phyloP scores from a whole-genome alignment of 1,140 invertebrate species.

The Drosophila nasuta region DNA sequence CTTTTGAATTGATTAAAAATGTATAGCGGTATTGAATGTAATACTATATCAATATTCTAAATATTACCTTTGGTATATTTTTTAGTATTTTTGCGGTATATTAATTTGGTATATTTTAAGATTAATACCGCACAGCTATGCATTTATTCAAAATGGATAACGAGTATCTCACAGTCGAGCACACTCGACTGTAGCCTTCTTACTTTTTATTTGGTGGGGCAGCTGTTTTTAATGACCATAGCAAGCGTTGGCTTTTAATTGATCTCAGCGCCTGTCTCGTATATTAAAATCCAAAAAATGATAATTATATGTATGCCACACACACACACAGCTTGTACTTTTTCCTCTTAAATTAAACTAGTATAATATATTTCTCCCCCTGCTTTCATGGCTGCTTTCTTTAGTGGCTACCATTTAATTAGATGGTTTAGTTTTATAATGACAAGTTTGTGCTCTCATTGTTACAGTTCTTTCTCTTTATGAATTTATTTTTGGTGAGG shows the following conservation, averaged over 20 bases:
- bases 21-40: no score
- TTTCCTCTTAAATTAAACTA: conserved; percentile 23
- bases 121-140: no score
- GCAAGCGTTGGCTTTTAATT: conserved; percentile 73
- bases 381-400: not conserved
- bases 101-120: no score
- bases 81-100: no score
- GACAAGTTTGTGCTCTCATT: conserved; percentile 8
- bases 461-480: not conserved
- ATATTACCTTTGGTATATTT: no score
- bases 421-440: conserved; percentile 22
- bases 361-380: conserved; percentile 5
- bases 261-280: conserved; percentile 69
- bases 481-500: not conserved
- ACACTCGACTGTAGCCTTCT: no score
- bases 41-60: no score
- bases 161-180: no score
- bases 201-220: conserved; percentile 11
- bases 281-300: conserved; percentile 39
- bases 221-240: conserved; percentile 55
- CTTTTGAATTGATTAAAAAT: no score
- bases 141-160: no score
- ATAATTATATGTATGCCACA: conserved; percentile 46
- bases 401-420: conserved; percentile 23
- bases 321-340: not conserved